Evolutionary conservation across 2,113 vertebrate genomes (phyloP), one percentile per base, ranked within the genome.

Genomic region (Acanthochromis polyacanthus): DNA sequence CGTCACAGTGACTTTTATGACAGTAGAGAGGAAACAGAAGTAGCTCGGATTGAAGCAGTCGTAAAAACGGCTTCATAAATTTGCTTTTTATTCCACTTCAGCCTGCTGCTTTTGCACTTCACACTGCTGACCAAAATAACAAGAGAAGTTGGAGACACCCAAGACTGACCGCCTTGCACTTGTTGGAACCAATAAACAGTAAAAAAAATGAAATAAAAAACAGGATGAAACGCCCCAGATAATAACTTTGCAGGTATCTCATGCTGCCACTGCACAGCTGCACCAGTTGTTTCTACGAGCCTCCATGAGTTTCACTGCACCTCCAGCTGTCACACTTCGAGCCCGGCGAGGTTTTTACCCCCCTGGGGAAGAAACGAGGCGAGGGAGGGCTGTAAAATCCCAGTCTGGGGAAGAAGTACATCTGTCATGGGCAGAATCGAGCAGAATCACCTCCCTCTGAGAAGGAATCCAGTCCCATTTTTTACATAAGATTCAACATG

Each of bases 291-390:
- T 85, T 82, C 70, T 74, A 32, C 4, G 30, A 30, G 30, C 30
- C 30, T 30, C 30, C 3, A 4, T 52, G 66, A 36, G 61, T 63
- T 77, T 61, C 67, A 68, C 25, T 30, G 62, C 62, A 57, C 48
- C 20, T 63, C 84, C 88, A 79, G 76, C 80, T 83, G 78, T 80
- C 61, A 22, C 56, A 30, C 52, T 59, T 58, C 4, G 6, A 74
- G 68, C 28, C 53, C 0, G 2, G 74, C 56, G 57, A 60, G 48
- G 32, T 45, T 59, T 56, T 67, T 28, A 25, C 69, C 75, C 25
- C 64, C 75, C 23, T 16, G 28, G 32, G 74, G 65, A 19, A 40
- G 51, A 17, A 43, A 66, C 0, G 10, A 22, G 19, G 28, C 4
- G 10, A 7, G 38, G 66, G 43, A 40, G 25, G 52, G 36, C 16